These are phyloP conservation scores for Tenthredo amoena DNA, from an alignment of 2,888 invertebrate species.

Conservation along the genomic window DNA sequence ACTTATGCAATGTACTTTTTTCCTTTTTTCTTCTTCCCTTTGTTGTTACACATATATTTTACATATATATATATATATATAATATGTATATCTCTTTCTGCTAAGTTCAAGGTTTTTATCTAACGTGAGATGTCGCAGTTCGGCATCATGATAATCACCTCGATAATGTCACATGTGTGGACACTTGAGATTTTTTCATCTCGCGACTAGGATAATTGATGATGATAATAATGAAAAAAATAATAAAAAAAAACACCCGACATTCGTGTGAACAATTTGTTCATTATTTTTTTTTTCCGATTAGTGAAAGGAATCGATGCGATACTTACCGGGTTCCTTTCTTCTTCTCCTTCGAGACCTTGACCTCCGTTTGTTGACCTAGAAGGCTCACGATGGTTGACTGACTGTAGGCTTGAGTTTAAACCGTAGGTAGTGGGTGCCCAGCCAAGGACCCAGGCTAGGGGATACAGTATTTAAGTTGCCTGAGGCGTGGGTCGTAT, in stretches of 20 bases:
- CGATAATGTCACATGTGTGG: background rate
- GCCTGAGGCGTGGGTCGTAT: background rate
- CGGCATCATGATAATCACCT: background rate
- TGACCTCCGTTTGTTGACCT: constrained; percentile 75
- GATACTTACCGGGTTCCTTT: constrained; percentile 61
- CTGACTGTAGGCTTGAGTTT: background rate
- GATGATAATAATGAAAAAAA: background rate
- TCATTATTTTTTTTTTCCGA: background rate
- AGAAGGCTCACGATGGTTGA: constrained; percentile 64
- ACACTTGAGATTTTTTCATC: background rate
- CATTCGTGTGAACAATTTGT: background rate
- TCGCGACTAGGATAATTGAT: background rate
- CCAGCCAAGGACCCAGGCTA: background rate
- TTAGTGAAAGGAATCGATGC: background rate
- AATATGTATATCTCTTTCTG: background rate
- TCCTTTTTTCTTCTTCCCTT: background rate
- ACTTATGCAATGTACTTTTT: background rate
- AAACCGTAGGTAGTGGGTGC: background rate
- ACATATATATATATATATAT: background rate
- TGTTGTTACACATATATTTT: background rate
- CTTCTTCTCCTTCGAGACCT: constrained; percentile 69
- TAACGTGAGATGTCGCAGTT: background rate
- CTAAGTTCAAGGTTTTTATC: background rate
- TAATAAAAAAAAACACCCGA: background rate
- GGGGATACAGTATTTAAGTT: background rate